These are phyloP conservation scores for Oenanthe melanoleuca DNA, from an alignment of 2,113 vertebrate genomes.

Conservation along the genomic window DNA sequence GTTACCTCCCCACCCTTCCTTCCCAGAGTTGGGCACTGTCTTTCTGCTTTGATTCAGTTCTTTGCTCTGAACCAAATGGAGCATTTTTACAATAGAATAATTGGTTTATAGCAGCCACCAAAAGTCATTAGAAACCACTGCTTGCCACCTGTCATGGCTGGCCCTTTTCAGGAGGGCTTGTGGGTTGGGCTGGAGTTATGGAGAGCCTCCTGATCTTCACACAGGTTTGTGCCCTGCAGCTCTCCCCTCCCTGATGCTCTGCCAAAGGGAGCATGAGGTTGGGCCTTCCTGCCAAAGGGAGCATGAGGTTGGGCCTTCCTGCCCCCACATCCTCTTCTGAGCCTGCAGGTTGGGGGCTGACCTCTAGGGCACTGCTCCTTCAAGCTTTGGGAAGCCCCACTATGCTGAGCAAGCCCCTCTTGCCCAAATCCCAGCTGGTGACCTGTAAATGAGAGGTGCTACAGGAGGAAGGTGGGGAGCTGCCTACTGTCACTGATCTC, in stretches of 20 bases:
- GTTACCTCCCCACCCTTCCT: not conserved
- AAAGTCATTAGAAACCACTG: not conserved
- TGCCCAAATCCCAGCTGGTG: not conserved
- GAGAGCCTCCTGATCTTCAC: not conserved
- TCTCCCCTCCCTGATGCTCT: not conserved
- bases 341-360: fast-evolving
- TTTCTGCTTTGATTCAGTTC: not conserved
- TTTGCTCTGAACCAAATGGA: not conserved
- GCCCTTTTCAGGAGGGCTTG: not conserved
- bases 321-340: not conserved
- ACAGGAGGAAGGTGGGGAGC: not conserved
- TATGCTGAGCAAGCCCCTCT: fast-evolving
- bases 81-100: not conserved
- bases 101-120: not conserved
- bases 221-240: not conserved
- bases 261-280: not conserved
- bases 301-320: not conserved
- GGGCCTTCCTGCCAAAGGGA: not conserved
- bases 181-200: fast-evolving
- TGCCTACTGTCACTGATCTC: not conserved
- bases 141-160: not conserved
- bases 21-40: not conserved
- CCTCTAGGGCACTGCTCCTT: not conserved
- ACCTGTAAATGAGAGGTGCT: not conserved
- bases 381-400: fast-evolving